phyloP scores from a whole-genome alignment of 30 jellyfish, hydroid and myxozoan genomes.

The Calvadosia cruxmelitensis region DNA sequence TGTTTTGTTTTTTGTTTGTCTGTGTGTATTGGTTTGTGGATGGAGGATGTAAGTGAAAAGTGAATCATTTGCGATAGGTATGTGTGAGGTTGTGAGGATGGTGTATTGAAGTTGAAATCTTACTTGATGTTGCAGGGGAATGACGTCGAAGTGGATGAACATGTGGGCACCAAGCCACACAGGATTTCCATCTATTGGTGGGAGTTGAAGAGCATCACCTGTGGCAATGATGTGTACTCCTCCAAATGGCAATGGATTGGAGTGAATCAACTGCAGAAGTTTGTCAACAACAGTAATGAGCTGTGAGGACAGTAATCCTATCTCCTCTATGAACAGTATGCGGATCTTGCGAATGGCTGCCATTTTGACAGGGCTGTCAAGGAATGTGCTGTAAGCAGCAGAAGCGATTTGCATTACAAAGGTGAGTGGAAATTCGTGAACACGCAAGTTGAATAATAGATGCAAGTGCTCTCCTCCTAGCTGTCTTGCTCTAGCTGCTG shows the following conservation, averaged over 20 bases:
- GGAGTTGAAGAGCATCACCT: background rate
- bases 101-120: too few relatives aligned
- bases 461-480: background rate
- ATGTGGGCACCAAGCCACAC: too few relatives aligned
- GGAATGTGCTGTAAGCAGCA: background rate
- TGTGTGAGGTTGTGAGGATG: too few relatives aligned
- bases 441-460: background rate
- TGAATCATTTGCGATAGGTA: too few relatives aligned
- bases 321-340: background rate
- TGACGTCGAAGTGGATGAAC: too few relatives aligned
- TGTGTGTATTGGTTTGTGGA: background rate
- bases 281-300: background rate
- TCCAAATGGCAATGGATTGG: background rate
- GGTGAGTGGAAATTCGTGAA: background rate
- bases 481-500: background rate
- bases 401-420: background rate
- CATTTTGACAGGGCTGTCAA: background rate
- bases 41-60: too few relatives aligned
- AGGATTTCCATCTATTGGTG: background rate
- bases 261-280: background rate
- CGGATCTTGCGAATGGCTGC: background rate
- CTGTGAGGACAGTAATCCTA: background rate
- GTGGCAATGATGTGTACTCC: background rate
- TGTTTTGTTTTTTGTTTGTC: background rate
- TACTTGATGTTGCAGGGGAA: too few relatives aligned